Base-by-base conservation (phyloP, 2,113 vertebrate species). In the Tetrao urogallus region DNA sequence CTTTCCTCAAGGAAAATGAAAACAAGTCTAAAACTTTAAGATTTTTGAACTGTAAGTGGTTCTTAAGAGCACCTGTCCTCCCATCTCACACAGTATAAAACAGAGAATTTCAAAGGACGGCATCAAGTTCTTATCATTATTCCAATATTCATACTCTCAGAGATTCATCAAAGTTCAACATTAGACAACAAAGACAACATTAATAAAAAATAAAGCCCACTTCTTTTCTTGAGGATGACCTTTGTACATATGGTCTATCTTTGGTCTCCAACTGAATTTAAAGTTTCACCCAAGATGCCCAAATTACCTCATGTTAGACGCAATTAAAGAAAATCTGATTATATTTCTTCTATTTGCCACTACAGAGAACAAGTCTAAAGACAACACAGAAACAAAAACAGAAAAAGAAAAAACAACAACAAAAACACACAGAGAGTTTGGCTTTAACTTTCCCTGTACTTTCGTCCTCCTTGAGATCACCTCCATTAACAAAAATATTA, bases 401-500 rank as follows among this genome's bases (percentile, higher is more conserved):
- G 38, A 40, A 17, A 63, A 40, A 25, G 8, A 38, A 38, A 61
- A 10, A 50, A 25, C 10, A 38, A 11, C n/a, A 52, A 52, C 27
- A 70, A 28, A 95, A 95, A 77, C 69, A 72, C 63, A 82, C n/a
- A 70, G 83, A 52, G 81, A 82, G 28, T 60, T 92, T 94, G 87
- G 80, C 82, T 90, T 94, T 88, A 95, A 95, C 83, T 96, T 91
- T 66, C 77, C 71, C 69, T 9, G 17, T 63, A 90, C 48, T 96
- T 86, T 63, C 63, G 4, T 12, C 58, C 58, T 84, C n/a, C 86
- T 92, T 92, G 86, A 96, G 67, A 92, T 97, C 92, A 95, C 83
- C 77, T 92, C 87, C 90, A 97, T 97, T 97, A 98, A 94, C 76
- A 96, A 97, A 96, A 94, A 94, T 97, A 96, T 97, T 97, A 97